Base-by-base conservation (phyloP, 2,113 vertebrate genomes). In the Casuarius casuarius region DNA sequence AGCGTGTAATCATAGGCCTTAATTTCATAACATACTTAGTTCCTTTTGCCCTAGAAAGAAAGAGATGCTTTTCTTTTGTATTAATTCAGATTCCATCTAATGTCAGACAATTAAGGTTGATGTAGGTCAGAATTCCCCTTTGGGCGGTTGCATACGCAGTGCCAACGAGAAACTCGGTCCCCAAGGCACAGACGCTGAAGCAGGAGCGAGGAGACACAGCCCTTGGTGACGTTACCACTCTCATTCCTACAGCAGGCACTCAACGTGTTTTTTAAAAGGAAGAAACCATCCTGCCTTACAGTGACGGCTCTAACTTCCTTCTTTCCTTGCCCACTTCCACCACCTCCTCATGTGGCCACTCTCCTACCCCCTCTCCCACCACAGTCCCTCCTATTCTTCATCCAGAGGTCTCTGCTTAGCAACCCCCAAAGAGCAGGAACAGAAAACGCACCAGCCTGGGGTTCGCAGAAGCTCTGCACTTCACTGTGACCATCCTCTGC, bases 121-220 rank as follows among this genome's bases (percentile, higher is more conserved):
- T 3, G 15, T n/a, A 81, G 52, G 10, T 35, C 61, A 67, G 29
- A 33, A 38, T 2, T 10, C 12, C 13, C 1, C 33, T 31, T 49
- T 10, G 16, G 71, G 33, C 63, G 54, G 74, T 1, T 49, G 20
- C 25, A 29, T 31, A 20, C 0, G 0, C 7, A 2, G 35, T 42
- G 61, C 35, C 4, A 31, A 31, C 26, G 2, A 52, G 70, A 26
- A n/a, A 16, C 28, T 26, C 23, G 56, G 28, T 15, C 3, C 73
- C 14, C 38, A 21, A 44, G 35, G 10, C 5, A 62, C 29, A 59
- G 66, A 26, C 52, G 33, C 7, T 44, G 46, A 72, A 72, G n/a
- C 26, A 72, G 48, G 48, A 49, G 35, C n/a, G 28, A 62, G 17
- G 4, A 74, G 33, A 28, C 9, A 2, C 28, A 31, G 15, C 9